These are phyloP conservation scores for Enteromius argenteus DNA, from an alignment of 2,797 vertebrate species.

Conservation along the genomic window DNA sequence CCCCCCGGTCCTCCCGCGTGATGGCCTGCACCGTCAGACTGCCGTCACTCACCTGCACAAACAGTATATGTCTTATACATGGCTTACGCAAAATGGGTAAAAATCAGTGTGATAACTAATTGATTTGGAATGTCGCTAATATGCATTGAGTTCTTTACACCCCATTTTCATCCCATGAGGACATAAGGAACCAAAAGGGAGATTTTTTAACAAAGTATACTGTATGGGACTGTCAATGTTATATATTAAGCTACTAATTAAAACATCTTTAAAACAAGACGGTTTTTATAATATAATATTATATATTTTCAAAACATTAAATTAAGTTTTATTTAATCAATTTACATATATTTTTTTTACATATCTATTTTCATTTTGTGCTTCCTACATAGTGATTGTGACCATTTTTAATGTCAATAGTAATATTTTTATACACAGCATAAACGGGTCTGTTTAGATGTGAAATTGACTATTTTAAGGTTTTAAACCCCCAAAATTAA, in stretches of 20 bases:
- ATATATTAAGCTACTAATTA: neutral
- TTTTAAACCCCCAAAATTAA: neutral
- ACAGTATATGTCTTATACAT: conserved; percentile 9
- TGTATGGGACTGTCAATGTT: neutral
- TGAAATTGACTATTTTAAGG: neutral
- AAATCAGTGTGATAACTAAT: too few relatives aligned
- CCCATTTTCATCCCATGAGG: neutral
- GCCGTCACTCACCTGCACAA: conserved; percentile 87
- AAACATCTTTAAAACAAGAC: neutral
- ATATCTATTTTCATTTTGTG: neutral
- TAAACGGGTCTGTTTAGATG: neutral
- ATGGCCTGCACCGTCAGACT: conserved; percentile 91
- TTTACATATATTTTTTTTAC: too few relatives aligned
- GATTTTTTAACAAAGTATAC: neutral
- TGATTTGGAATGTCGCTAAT: neutral
- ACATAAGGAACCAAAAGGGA: neutral
- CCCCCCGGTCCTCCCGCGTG: conserved; percentile 92
- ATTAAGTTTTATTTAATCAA: too few relatives aligned
- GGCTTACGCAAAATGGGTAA: neutral
- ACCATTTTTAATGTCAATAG: neutral
- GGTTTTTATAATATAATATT: too few relatives aligned
- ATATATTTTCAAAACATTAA: too few relatives aligned
- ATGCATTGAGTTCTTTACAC: neutral
- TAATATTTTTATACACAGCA: neutral
- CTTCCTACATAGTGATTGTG: neutral